Evolutionary conservation across 2,797 vertebrate genomes (phyloP), one percentile per base, ranked within the genome.

Genomic region (Sandelia bainsii): DNA sequence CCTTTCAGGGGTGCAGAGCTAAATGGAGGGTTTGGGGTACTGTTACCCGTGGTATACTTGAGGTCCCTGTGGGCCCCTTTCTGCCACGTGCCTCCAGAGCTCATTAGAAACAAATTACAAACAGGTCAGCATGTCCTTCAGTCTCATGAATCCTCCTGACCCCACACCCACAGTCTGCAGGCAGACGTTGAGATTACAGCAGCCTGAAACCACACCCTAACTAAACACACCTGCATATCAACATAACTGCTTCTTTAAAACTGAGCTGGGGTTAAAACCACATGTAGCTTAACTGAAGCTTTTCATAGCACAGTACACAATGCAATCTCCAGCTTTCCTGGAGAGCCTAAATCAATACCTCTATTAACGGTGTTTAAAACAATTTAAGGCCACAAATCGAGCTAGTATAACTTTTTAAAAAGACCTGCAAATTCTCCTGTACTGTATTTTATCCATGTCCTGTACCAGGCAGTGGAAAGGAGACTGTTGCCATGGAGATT

Each of bases 41-140:
- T 27, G 85, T 80, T 85, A 72, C 68, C 70, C 48, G 25, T 10
- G 1, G 72, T 69, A 64, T 61, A 19, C 66, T 69, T 51, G 70
- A 58, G 72, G 69, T 84, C 84, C 83, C 85, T 1, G 56, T 16
- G 82, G 83, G 79, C 62, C 81, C 64, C 45, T 77, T 64, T 48
- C 76, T 61, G 90, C 83, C 90, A 91, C 82, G 80, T 69, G 87
- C 72, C 90, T 83, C 62, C 39, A 17, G 73, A 82, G 68, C 74
- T 82, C 29, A 87, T 87, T 83, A 83, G 83, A 83, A 86, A 80
- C 74, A 80, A 86, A 86, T 86, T 77, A 90, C 20, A 8, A 65
- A 68, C 72, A 80, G 87, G 81, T 85, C 90, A 81, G 62, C 58
- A 1, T 27, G 62, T 12, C 62, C 69, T 73, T 62, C 73, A 7